Percentiles rank a stretch among this genome's conserved stretches.
phyloP scores from a whole-genome alignment of 2,888 invertebrate species.

The Latrodectus elegans region DNA sequence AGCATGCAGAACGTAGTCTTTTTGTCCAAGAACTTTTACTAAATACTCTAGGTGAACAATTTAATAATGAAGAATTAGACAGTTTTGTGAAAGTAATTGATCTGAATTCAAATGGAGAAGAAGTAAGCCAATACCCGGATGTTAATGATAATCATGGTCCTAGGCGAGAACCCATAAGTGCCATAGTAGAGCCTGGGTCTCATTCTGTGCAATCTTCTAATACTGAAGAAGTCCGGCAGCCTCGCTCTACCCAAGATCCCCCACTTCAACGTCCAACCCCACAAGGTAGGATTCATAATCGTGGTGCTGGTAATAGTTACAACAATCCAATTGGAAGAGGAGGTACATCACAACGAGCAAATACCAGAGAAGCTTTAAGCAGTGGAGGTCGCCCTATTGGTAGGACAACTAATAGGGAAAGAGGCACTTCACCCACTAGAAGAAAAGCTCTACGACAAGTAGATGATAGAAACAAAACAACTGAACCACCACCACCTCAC shows the following conservation, averaged over 20 bases:
- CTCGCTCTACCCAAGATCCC: conserved; percentile 35
- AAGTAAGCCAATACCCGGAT: conserved; percentile 37
- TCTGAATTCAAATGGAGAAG: conserved; percentile 47
- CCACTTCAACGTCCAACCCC: conserved; percentile 36
- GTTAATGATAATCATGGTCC: conserved; percentile 63
- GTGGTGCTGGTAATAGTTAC: conserved; percentile 60
- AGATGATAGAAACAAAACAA: conserved; percentile 70
- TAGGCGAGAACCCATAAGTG: conserved; percentile 56
- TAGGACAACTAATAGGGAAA: conserved; percentile 59
- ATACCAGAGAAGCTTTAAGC: conserved; percentile 48
- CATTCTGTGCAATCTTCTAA: conserved; percentile 34
- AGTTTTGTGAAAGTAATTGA: conserved; percentile 57
- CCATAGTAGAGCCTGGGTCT: conserved; percentile 59
- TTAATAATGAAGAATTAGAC: conserved; percentile 65
- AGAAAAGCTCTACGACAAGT: conserved; percentile 70
- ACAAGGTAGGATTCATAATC: conserved; percentile 40
- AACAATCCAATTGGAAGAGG: conserved; percentile 55
- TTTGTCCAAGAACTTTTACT: conserved; percentile 84
- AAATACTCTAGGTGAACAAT: conserved; percentile 78
- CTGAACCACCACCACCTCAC: conserved; percentile 70
- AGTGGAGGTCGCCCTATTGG: conserved; percentile 52
- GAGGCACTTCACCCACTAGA: conserved; percentile 68
- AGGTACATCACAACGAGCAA: conserved; percentile 42
- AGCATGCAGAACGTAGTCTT: conserved; percentile 80
- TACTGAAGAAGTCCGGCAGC: conserved; percentile 48